A percentile compares a stretch with the other conserved stretches of the same genome.
Conservation (phyloP, 2,797 vertebrate species). For the Pangasius djambal region DNA sequence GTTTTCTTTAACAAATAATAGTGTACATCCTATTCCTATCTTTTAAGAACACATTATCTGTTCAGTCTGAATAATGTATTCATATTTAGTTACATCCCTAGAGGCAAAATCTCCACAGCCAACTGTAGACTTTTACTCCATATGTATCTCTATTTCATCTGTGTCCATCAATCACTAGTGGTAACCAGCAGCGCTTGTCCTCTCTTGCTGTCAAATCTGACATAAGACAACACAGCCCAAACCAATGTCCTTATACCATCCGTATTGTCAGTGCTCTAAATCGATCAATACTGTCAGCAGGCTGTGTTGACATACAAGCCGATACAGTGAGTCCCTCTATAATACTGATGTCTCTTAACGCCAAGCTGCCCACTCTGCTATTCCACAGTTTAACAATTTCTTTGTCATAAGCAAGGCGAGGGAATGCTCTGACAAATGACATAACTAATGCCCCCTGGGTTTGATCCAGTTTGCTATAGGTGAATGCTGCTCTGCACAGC, state of each 20-base stretch:
- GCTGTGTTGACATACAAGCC: neutral
- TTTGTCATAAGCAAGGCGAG: slow-evolving; percentile 7
- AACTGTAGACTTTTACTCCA: neutral
- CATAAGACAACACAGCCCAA: slow-evolving; percentile 13
- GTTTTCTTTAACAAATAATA: neutral
- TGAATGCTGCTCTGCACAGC: slow-evolving; percentile 42
- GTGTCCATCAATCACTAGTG: neutral
- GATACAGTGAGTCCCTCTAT: neutral
- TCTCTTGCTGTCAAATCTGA: slow-evolving; percentile 24
- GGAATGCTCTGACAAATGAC: slow-evolving; percentile 45
- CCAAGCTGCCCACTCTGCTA: neutral
- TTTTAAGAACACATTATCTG: neutral
- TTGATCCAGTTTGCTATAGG: slow-evolving; percentile 56
- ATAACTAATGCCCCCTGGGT: slow-evolving; percentile 44
- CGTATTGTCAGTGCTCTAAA: neutral
- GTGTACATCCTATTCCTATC: neutral
- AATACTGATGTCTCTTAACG: neutral
- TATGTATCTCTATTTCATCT: neutral
- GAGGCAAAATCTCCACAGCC: neutral
- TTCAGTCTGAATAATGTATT: neutral
- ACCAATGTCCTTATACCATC: neutral
- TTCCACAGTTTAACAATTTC: neutral
- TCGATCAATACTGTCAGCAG: slow-evolving; percentile 11
- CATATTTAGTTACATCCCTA: neutral
- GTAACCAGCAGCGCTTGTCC: neutral